phyloP scores from a whole-genome alignment of 2,888 invertebrate genomes.

The Sericinus montela region DNA sequence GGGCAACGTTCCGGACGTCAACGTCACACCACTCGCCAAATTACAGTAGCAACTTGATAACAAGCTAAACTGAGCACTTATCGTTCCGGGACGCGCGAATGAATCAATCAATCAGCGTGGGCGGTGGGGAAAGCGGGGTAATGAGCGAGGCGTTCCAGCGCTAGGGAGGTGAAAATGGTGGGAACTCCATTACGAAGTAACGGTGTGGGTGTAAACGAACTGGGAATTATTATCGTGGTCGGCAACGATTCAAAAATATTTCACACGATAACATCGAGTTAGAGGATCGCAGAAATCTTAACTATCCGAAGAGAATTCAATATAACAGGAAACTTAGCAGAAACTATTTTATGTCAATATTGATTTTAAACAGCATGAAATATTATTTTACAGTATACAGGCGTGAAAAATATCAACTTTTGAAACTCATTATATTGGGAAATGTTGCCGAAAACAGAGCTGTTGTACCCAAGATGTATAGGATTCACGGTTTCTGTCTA shows the following conservation, averaged over 20 bases:
- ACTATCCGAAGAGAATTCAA: too few species aligned
- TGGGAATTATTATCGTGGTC: slow-evolving; percentile 18
- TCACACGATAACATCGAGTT: too few species aligned
- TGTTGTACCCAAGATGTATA: too few species aligned
- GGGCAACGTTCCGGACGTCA: background rate
- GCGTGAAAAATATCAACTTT: too few species aligned
- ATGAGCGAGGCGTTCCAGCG: slow-evolving; percentile 39
- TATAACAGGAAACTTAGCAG: too few species aligned
- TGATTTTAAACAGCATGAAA: too few species aligned
- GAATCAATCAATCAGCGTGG: slow-evolving; percentile 54
- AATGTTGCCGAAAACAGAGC: too few species aligned
- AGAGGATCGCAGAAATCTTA: too few species aligned
- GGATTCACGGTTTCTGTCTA: too few species aligned
- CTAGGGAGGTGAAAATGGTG: slow-evolving; percentile 16
- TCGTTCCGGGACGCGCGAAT: slow-evolving; percentile 42
- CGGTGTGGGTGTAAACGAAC: slow-evolving; percentile 16
- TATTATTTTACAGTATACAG: too few species aligned
- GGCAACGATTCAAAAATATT: slow-evolving; percentile 11
- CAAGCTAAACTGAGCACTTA: slow-evolving; percentile 57
- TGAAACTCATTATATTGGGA: too few species aligned
- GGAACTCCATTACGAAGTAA: slow-evolving; percentile 25
- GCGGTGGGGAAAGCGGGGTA: slow-evolving; percentile 36
- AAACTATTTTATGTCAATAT: too few species aligned
- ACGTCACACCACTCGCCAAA: slow-evolving; percentile 18
- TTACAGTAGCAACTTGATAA: slow-evolving; percentile 41